Evolutionary conservation across 2,797 vertebrate species (phyloP).

Genomic region (Leuciscus waleckii): DNA sequence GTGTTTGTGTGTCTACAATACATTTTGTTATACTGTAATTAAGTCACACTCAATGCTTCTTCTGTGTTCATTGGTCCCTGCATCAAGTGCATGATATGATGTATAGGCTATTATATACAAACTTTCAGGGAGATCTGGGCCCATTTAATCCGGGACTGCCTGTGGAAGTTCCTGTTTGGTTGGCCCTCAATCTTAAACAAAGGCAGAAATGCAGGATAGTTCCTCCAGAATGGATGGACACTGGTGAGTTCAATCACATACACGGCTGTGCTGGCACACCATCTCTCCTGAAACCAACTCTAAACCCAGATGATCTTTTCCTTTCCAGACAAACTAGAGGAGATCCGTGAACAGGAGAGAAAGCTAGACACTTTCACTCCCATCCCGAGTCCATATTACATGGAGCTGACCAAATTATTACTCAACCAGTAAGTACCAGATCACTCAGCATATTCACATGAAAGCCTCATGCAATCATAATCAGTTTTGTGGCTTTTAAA

Average conservation of each 20-base stretch:
- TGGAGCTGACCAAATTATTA: constrained; percentile 94
- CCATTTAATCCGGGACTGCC: constrained; percentile 94
- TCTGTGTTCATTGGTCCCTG: not conserved
- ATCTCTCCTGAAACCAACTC: not conserved
- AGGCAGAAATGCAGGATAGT: constrained; percentile 94
- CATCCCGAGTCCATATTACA: constrained; percentile 90
- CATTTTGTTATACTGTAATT: not conserved
- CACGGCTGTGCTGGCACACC: not conserved
- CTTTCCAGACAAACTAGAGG: constrained; percentile 88
- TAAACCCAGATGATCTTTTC: not conserved
- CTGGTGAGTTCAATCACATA: constrained; percentile 80
- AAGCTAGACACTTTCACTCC: constrained; percentile 89
- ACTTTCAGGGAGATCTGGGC: constrained; percentile 88
- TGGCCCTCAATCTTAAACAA: constrained; percentile 93
- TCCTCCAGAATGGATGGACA: constrained; percentile 95
- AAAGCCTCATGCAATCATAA: constrained; percentile 1
- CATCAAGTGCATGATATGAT: not conserved
- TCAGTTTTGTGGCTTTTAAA: not conserved
- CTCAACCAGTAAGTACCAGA: constrained; percentile 90
- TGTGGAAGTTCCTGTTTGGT: constrained; percentile 89
- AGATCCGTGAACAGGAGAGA: constrained; percentile 90
- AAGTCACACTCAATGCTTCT: not conserved
- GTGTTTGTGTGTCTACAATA: not conserved
- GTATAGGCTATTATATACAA: not conserved
- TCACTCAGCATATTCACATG: not conserved